Percentiles rank a stretch among this genome's conserved stretches.
Conservation (phyloP, 1,140 invertebrate species). For the Drosophila melanica region DNA sequence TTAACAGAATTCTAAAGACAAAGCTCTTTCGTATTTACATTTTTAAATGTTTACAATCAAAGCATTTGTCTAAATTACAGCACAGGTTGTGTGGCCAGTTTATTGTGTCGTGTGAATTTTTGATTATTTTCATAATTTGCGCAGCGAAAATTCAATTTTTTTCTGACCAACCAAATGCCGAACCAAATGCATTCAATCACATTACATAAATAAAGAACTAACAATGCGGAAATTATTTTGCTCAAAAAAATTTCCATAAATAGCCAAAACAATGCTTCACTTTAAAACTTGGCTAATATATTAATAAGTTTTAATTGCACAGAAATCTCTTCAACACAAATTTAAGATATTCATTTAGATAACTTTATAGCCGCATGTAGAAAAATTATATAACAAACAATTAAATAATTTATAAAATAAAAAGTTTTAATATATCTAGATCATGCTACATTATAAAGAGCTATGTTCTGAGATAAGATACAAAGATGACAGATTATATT, state of each 20-base stretch:
- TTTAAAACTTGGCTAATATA: not conserved
- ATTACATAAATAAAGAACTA: constrained; percentile 19
- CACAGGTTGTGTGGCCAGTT: constrained; percentile 26
- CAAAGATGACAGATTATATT: not conserved
- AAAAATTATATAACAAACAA: constrained; percentile 8
- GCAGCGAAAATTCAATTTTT: constrained; percentile 14
- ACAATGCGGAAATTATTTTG: not conserved
- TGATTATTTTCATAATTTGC: constrained; percentile 47
- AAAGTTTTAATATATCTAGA: not conserved
- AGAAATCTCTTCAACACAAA: not conserved
- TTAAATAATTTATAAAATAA: constrained; percentile 1
- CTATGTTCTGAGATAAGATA: not conserved
- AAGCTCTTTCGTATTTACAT: constrained; percentile 42
- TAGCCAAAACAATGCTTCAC: not conserved
- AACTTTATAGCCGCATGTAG: not conserved
- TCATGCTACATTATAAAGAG: not conserved
- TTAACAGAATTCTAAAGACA: constrained; percentile 46
- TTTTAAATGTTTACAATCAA: constrained; percentile 39
- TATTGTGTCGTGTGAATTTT: constrained; percentile 49
- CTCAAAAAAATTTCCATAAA: not conserved
- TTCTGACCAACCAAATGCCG: not conserved
- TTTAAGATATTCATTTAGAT: constrained; percentile 2
- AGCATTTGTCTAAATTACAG: constrained; percentile 30
- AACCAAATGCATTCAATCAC: constrained; percentile 41
- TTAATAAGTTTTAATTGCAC: not conserved